phyloP scores from a whole-genome alignment of 2,888 invertebrate genomes.

The Yponomeuta evonymella region DNA sequence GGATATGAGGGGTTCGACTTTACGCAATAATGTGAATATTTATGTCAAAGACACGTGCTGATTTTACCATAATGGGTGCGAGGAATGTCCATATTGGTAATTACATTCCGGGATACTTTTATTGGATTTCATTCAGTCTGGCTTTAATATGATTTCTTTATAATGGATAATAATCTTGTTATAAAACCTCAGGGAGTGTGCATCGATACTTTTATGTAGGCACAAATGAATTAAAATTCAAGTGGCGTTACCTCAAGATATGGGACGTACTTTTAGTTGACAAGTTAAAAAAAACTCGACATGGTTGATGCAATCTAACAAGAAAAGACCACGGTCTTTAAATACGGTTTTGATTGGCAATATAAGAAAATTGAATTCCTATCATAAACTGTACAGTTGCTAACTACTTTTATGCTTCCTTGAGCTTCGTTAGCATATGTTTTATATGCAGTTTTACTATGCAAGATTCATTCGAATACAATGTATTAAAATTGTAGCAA shows the following conservation, averaged over 20 bases:
- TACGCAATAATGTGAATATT: constrained; percentile 70
- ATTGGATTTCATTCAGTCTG: constrained; percentile 26
- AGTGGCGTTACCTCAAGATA: background rate
- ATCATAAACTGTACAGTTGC: background rate
- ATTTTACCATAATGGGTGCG: constrained; percentile 56
- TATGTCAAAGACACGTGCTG: constrained; percentile 70
- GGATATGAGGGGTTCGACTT: constrained; percentile 46
- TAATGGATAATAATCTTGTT: background rate
- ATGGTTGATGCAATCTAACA: background rate
- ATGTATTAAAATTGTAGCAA: constrained; percentile 1
- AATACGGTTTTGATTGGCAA: background rate
- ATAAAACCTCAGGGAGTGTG: background rate
- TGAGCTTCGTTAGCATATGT: constrained; percentile 46
- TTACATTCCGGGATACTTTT: constrained; percentile 41
- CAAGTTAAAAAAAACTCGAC: background rate
- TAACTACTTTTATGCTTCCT: constrained; percentile 34
- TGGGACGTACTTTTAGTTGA: background rate
- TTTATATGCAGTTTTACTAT: constrained; percentile 33
- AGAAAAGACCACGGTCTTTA: background rate
- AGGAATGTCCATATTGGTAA: constrained; percentile 65
- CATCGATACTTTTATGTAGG: background rate
- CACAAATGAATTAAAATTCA: background rate
- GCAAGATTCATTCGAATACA: constrained; percentile 3
- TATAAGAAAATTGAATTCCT: constrained; percentile 14
- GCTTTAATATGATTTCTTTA: background rate